Evolutionary conservation across 2,888 invertebrate genomes (phyloP).

Genomic region (Drosophila rellima): DNA sequence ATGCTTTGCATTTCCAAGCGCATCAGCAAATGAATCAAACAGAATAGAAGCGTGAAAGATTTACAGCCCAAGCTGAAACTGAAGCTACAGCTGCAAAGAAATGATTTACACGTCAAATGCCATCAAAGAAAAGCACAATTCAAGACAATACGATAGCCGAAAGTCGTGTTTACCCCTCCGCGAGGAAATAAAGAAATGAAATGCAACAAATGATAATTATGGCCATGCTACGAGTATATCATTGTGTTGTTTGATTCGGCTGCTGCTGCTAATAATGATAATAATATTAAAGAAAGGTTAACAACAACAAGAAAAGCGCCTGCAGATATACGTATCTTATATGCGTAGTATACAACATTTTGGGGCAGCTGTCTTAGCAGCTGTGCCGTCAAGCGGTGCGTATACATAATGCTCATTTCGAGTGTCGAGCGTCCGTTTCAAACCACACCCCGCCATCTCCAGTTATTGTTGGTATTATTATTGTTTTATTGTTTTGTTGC

Average conservation of each 20-base stretch:
- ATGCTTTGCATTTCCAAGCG: constrained; percentile 55
- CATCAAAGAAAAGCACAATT: constrained; percentile 21
- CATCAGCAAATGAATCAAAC: constrained; percentile 9
- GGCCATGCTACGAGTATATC: constrained; percentile 52
- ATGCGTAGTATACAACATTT: constrained; percentile 32
- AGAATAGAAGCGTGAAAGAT: constrained; percentile 56
- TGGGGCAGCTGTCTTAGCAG: constrained; percentile 36
- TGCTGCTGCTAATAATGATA: constrained; percentile 35
- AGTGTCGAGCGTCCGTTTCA: constrained; percentile 42
- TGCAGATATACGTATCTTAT: constrained; percentile 44
- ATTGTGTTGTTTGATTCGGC: constrained; percentile 40
- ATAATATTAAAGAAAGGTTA: constrained; percentile 68
- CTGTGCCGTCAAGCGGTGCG: constrained; percentile 57
- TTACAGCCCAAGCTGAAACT: constrained; percentile 31
- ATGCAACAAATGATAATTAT: constrained; percentile 76
- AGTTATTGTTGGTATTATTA: constrained; percentile 23
- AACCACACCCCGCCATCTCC: constrained; percentile 50
- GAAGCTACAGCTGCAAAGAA: constrained; percentile 12
- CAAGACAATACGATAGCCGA: constrained; percentile 50
- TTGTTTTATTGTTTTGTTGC: constrained; percentile 50
- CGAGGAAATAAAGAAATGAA: constrained; percentile 52
- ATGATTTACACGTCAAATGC: constrained; percentile 51
- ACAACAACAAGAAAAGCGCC: constrained; percentile 48
- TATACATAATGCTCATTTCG: constrained; percentile 70
- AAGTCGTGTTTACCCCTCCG: constrained; percentile 21